Percentiles rank a stretch among this genome's conserved stretches.
These are phyloP conservation scores for Leguminivora glycinivorella DNA, from an alignment of 1,140 invertebrate genomes.

Conservation along the genomic window DNA sequence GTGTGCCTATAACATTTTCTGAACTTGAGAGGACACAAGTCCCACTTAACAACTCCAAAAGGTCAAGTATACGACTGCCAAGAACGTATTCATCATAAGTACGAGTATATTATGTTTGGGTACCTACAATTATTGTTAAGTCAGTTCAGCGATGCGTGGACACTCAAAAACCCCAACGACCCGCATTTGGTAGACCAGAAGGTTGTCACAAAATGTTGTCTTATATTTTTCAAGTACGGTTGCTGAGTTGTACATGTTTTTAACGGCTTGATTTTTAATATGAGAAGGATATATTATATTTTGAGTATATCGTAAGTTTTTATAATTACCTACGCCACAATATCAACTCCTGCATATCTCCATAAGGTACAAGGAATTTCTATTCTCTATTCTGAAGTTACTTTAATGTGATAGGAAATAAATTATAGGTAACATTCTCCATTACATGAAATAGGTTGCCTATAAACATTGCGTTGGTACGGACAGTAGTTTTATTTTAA, in stretches of 20 bases:
- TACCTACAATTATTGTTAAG: slow-evolving; percentile 10
- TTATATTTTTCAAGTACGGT: neutral
- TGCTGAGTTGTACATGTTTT: neutral
- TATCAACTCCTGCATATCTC: no score
- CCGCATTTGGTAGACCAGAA: neutral
- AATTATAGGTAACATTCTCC: no score
- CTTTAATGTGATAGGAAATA: no score
- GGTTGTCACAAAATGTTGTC: neutral
- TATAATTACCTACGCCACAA: no score
- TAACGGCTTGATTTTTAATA: neutral
- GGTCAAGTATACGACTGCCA: neutral
- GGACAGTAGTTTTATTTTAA: no score
- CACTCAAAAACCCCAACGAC: neutral
- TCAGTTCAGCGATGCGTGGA: slow-evolving; percentile 1
- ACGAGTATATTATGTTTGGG: neutral
- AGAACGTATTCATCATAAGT: neutral
- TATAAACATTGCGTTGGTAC: no score
- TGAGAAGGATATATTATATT: no score
- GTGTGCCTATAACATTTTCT: no score
- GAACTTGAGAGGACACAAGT: neutral
- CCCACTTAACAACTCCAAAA: neutral
- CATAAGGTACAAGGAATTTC: no score
- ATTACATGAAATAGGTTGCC: no score
- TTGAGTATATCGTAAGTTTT: no score
- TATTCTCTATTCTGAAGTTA: no score